Conservation (phyloP, 2,797 vertebrate species). For the Enteromius viviparus region DNA sequence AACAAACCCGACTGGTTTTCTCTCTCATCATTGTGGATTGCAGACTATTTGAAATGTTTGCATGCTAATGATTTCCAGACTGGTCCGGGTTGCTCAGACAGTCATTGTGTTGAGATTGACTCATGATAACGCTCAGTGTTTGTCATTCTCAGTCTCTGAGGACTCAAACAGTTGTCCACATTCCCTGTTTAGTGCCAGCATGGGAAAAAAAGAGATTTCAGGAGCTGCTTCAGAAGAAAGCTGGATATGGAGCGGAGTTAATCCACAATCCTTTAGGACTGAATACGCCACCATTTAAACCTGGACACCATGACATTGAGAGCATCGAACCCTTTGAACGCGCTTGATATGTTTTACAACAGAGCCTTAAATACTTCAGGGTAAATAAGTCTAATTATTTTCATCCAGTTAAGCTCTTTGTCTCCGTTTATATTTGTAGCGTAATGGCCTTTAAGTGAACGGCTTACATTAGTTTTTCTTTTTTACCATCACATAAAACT, state of each 20-base stretch:
- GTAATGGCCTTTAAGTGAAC: conserved; percentile 45
- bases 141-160: conserved; percentile 13
- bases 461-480: conserved; percentile 8
- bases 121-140: neutral
- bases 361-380: conserved; percentile 14
- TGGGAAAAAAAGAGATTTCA: conserved; percentile 22
- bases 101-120: neutral
- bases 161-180: conserved; percentile 9
- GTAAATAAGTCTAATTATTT: conserved; percentile 50
- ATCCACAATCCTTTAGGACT: conserved; percentile 26
- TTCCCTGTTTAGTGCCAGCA: conserved; percentile 25
- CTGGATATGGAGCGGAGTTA: conserved; percentile 41
- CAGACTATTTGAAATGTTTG: neutral
- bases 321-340: conserved; percentile 13
- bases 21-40: neutral
- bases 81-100: neutral
- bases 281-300: conserved; percentile 51
- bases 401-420: conserved; percentile 52
- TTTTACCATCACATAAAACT: conserved; percentile 26
- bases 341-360: conserved; percentile 26
- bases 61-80: conserved; percentile 14
- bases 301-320: conserved; percentile 13
- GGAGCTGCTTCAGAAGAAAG: conserved; percentile 21
- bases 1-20: neutral
- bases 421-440: conserved; percentile 41